Percentiles rank a stretch among this genome's conserved stretches.
phyloP scores from a whole-genome alignment of 2,113 vertebrate genomes.

The Corythoichthys intestinalis region DNA sequence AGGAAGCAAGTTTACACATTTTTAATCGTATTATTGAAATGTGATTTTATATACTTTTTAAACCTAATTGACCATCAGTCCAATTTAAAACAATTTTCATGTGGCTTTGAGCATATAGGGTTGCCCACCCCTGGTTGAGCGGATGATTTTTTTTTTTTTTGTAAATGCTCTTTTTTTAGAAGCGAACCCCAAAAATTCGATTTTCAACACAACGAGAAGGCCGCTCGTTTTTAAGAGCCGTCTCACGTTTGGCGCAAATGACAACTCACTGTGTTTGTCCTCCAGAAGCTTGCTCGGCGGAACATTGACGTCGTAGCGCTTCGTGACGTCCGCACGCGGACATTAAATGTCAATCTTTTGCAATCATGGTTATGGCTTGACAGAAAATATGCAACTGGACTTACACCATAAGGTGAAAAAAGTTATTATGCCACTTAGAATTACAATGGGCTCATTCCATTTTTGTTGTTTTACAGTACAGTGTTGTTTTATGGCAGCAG shows the following conservation, averaged over 20 bases:
- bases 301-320: too few species aligned
- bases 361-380: neutral
- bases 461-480: neutral
- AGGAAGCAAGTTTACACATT: too few species aligned
- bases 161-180: neutral
- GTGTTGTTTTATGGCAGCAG: too few species aligned
- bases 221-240: neutral
- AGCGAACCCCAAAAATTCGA: neutral
- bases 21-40: neutral
- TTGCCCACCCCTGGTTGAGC: neutral
- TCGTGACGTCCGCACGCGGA: too few species aligned
- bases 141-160: neutral
- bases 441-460: neutral
- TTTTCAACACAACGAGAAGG: neutral
- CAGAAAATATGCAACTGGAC: neutral
- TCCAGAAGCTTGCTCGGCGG: neutral
- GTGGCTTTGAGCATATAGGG: neutral
- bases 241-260: neutral
- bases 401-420: neutral
- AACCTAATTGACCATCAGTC: neutral
- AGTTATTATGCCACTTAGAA: neutral
- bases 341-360: neutral
- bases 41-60: neutral
- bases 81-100: neutral
- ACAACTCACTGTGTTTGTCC: slow-evolving; percentile 10